Evolutionary conservation across 2,113 vertebrate species (phyloP).

Genomic region (Pyrgilauda ruficollis): DNA sequence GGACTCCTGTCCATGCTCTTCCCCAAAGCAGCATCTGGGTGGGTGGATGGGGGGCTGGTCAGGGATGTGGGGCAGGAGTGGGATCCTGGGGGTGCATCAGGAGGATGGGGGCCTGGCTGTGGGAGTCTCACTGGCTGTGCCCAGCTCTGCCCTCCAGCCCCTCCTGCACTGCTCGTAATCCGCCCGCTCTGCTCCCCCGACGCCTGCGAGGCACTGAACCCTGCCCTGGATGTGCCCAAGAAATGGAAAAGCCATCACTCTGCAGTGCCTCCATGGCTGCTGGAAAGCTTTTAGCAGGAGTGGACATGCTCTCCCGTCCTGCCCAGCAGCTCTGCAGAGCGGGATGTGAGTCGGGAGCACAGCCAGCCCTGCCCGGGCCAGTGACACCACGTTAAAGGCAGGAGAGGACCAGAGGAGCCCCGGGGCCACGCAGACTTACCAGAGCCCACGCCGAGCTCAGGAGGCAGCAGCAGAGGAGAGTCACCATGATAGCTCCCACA

Average conservation of each 20-base stretch:
- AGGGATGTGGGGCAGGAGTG: neutral
- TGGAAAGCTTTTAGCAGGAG: neutral
- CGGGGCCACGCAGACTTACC: neutral
- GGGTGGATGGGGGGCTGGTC: neutral
- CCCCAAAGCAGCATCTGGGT: neutral
- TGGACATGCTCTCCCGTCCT: neutral
- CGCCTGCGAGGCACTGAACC: neutral
- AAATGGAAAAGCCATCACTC: neutral
- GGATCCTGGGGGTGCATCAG: neutral
- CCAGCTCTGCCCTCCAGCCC: neutral
- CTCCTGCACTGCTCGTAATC: fast-evolving
- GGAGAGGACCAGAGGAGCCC: neutral
- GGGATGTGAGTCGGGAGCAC: fast-evolving
- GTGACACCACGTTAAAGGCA: neutral
- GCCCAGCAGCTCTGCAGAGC: neutral
- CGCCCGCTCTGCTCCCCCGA: fast-evolving
- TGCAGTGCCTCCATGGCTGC: fast-evolving
- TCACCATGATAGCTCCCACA: fast-evolving
- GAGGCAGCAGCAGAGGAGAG: conserved; percentile 42
- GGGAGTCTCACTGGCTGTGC: neutral
- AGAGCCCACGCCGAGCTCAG: conserved; percentile 3
- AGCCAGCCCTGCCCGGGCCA: fast-evolving
- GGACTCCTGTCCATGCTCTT: fast-evolving
- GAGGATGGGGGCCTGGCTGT: neutral
- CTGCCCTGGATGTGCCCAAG: neutral